phyloP scores from a whole-genome alignment of 2,113 vertebrate genomes.

The Sturnira hondurensis region DNA sequence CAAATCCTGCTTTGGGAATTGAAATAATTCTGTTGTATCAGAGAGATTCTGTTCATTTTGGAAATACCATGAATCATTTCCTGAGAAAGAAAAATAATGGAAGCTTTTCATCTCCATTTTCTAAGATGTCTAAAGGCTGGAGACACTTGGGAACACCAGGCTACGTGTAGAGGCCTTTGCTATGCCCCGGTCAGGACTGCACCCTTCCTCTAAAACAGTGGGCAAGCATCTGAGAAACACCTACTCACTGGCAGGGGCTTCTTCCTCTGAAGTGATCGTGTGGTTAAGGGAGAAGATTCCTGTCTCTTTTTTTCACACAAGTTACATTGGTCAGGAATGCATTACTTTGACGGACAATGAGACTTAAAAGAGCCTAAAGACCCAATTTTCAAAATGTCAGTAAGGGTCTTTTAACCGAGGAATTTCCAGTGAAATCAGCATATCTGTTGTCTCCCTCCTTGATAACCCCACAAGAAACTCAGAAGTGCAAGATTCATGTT shows the following conservation, averaged over 20 bases:
- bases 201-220: background rate
- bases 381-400: background rate
- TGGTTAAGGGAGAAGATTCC: background rate
- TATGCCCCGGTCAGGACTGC: background rate
- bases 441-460: background rate
- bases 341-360: background rate
- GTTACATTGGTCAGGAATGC: background rate
- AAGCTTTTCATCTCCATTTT: constrained; percentile 56
- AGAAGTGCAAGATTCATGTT: background rate
- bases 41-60: constrained; percentile 64
- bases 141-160: background rate
- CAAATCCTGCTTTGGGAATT: constrained; percentile 55
- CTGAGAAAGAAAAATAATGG: constrained; percentile 64
- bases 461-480: constrained; percentile 3
- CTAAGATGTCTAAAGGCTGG: constrained; percentile 52
- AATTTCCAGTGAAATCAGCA: constrained; percentile 45
- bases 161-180: background rate
- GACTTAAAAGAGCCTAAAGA: background rate
- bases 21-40: constrained; percentile 32
- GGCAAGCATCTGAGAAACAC: background rate
- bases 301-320: background rate
- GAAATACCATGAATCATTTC: constrained; percentile 70
- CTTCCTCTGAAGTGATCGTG: background rate
- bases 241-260: background rate
- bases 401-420: background rate